These are phyloP conservation scores for Spea multiplicata DNA, from an alignment of 2,113 vertebrate genomes.

Conservation along the genomic window DNA sequence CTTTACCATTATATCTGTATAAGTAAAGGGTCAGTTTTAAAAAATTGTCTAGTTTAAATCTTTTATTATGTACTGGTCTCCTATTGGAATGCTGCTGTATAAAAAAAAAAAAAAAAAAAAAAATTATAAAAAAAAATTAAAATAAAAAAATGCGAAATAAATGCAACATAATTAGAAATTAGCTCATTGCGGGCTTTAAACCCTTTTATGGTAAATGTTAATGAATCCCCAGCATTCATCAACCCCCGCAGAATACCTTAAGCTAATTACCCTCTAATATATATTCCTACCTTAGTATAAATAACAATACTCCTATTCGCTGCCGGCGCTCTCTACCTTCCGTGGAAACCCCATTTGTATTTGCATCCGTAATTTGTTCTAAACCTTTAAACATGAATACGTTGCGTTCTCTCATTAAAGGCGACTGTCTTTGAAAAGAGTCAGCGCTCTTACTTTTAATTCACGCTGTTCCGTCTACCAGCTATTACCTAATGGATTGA, in stretches of 20 bases:
- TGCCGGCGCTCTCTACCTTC: background rate
- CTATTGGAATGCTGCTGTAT: too few species aligned
- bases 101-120: too few species aligned
- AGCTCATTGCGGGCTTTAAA: background rate
- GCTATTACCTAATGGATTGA: conserved; percentile 47
- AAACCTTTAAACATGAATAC: conserved; percentile 39
- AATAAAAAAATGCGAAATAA: too few species aligned
- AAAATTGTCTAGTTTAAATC: too few species aligned
- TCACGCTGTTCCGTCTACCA: conserved; percentile 17
- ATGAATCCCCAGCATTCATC: conserved; percentile 34
- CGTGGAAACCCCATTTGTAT: conserved; percentile 9
- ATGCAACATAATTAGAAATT: background rate
- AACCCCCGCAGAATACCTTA: background rate
- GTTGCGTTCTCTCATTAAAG: conserved; percentile 41
- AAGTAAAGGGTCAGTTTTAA: too few species aligned
- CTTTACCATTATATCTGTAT: too few species aligned
- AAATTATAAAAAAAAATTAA: too few species aligned
- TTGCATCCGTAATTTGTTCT: conserved; percentile 44
- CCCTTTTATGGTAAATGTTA: conserved; percentile 34
- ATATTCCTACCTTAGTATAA: conserved; percentile 23
- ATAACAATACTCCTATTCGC: conserved; percentile 6
- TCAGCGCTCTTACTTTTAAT: conserved; percentile 3
- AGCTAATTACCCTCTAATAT: conserved; percentile 27
- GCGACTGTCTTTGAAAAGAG: conserved; percentile 17
- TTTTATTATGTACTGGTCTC: too few species aligned